These are phyloP conservation scores for Phyllostomus hastatus DNA, from an alignment of 2,113 vertebrate genomes.

Conservation along the genomic window DNA sequence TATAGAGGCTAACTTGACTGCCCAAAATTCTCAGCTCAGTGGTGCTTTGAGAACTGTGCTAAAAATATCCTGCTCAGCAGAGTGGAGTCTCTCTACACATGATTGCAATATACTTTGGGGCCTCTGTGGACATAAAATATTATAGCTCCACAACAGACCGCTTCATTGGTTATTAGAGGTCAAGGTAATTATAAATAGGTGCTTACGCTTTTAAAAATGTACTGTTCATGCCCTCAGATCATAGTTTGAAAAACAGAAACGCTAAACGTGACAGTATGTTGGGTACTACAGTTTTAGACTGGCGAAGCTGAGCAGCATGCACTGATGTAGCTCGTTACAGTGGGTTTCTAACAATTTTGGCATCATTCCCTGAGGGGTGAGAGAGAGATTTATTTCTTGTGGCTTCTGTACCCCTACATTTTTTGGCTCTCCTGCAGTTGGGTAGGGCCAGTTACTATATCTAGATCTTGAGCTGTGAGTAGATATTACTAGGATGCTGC, in stretches of 20 bases:
- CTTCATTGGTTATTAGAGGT: constrained; percentile 33
- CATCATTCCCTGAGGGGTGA: background rate
- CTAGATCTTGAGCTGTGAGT: background rate
- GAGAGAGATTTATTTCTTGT: background rate
- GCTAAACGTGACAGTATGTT: constrained; percentile 3
- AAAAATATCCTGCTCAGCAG: constrained; percentile 50
- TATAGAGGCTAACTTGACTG: constrained; percentile 44
- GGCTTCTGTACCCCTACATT: background rate
- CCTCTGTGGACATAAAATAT: constrained; percentile 52
- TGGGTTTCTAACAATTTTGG: background rate
- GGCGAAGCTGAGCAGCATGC: background rate
- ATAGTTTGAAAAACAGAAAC: constrained; percentile 37
- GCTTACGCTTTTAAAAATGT: constrained; percentile 47
- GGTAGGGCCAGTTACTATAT: background rate
- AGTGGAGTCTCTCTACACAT: constrained; percentile 38
- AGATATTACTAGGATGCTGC: background rate
- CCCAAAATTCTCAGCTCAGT: constrained; percentile 38
- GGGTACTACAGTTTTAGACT: background rate
- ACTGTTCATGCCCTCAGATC: background rate
- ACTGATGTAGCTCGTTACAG: background rate
- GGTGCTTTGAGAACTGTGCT: constrained; percentile 49
- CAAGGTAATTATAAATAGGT: constrained; percentile 40
- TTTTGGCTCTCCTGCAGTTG: background rate
- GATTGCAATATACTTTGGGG: constrained; percentile 33
- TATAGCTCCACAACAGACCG: constrained; percentile 1